Conservation (phyloP, 37 sponge, comb jelly and placozoan species). For the Beroe forskalii region DNA sequence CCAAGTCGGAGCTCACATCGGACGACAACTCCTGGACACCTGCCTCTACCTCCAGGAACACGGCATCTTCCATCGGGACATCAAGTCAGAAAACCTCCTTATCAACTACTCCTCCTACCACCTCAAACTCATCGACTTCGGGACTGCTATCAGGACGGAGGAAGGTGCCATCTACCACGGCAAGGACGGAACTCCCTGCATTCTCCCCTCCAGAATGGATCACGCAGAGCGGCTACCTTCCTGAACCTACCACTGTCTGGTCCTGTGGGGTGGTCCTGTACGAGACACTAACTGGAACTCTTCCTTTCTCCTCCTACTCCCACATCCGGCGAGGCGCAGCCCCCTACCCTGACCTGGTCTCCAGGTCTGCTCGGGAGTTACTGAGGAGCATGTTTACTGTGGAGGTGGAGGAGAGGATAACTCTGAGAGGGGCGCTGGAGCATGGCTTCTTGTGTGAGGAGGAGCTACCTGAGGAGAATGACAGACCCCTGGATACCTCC, state of each 20-base stretch:
- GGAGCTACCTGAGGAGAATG: conserved; percentile 1
- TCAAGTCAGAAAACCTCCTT: conserved; percentile 33
- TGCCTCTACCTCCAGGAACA: not conserved
- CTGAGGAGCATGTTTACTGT: not conserved
- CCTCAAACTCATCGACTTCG: conserved; percentile 23
- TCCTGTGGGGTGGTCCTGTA: conserved; percentile 35
- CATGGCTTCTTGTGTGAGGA: not conserved
- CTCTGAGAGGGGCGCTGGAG: not conserved
- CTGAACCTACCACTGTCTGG: conserved; percentile 48
- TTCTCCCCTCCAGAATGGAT: conserved; percentile 34
- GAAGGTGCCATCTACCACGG: not conserved
- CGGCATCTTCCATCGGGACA: conserved; percentile 21
- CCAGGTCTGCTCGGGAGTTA: not conserved
- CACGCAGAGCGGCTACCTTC: not conserved
- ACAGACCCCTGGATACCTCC: not conserved
- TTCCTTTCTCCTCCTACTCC: not conserved
- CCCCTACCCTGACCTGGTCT: conserved; percentile 7
- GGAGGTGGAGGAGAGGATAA: not conserved
- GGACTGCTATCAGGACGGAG: not conserved
- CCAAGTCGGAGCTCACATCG: conserved; percentile 2
- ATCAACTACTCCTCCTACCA: conserved; percentile 38
- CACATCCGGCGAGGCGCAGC: not conserved
- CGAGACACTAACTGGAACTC: not conserved
- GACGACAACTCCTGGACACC: not conserved
- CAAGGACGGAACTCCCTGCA: not conserved